Conservation (phyloP, 2,113 vertebrate genomes). For the Lagenorhynchus albirostris region DNA sequence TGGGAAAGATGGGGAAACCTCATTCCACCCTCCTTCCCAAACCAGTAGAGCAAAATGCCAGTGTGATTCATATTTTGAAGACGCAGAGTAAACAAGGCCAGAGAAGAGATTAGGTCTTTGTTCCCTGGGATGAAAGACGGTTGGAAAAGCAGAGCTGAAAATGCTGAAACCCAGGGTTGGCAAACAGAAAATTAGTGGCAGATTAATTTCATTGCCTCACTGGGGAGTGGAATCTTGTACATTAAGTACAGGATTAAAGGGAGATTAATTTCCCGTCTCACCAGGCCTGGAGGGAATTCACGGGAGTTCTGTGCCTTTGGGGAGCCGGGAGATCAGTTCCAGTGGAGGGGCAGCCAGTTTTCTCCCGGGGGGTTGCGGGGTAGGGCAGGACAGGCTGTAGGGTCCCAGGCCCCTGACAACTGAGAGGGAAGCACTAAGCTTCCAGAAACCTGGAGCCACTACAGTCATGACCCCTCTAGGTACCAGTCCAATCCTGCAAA, state of each 20-base stretch:
- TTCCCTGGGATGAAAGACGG: background rate
- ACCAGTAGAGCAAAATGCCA: background rate
- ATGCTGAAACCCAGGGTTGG: background rate
- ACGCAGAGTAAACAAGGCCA: background rate
- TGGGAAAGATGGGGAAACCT: background rate
- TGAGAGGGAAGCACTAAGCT: background rate
- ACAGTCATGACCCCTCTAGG: accelerated
- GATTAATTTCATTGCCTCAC: conserved; percentile 51
- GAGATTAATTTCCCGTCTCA: background rate
- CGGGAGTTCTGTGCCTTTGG: background rate
- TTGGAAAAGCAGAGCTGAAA: background rate
- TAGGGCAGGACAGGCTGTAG: background rate
- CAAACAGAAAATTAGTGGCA: conserved; percentile 44
- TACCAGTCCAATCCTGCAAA: background rate
- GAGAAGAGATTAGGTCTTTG: conserved; percentile 46
- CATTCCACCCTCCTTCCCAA: background rate
- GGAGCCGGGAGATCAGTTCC: background rate
- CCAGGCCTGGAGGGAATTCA: background rate
- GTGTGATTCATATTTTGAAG: background rate
- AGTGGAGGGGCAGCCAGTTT: background rate
- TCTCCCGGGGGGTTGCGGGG: accelerated
- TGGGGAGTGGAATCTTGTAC: background rate
- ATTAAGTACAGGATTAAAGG: conserved; percentile 16
- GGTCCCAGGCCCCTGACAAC: background rate
- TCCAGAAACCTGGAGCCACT: too few species aligned